Evolutionary conservation across 2,888 invertebrate genomes (phyloP).

Genomic region (Euclidia mi): DNA sequence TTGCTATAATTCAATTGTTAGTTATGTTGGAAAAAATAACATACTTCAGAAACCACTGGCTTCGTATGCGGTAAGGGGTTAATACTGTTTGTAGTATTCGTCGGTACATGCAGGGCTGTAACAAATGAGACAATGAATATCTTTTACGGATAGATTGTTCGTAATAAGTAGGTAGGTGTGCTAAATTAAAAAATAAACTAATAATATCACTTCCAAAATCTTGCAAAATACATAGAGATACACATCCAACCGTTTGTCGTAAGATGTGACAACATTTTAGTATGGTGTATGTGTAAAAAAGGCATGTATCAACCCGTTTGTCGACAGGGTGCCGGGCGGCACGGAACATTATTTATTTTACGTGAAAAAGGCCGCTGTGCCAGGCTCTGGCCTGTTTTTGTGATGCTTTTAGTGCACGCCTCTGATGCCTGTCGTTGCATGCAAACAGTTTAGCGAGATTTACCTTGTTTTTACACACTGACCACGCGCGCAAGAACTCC

Average conservation of each 20-base stretch:
- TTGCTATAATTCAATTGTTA: no score
- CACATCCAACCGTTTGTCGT: conserved; percentile 18
- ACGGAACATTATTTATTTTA: conserved; percentile 87
- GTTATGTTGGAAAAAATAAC: no score
- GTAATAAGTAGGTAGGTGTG: no score
- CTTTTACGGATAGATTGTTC: no score
- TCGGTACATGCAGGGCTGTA: no score
- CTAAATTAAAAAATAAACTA: no score
- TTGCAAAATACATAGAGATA: conserved; percentile 2
- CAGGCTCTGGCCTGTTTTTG: conserved; percentile 63
- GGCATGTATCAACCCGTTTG: conserved; percentile 63
- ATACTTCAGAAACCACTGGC: no score
- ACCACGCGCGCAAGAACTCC: conserved; percentile 39
- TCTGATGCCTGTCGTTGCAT: conserved; percentile 65
- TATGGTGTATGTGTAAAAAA: conserved; percentile 62
- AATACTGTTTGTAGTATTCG: no score
- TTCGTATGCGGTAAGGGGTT: no score
- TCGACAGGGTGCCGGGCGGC: conserved; percentile 72
- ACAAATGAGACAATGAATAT: no score
- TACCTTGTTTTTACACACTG: conserved; percentile 61
- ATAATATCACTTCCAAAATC: no score
- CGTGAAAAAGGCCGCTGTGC: conserved; percentile 65
- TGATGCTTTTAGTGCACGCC: conserved; percentile 73
- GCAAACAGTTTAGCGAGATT: conserved; percentile 84
- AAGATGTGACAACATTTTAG: conserved; percentile 61